Percentiles rank a stretch among this genome's conserved stretches.
Evolutionary conservation across 2,888 invertebrate genomes (phyloP).

Genomic region (Spodoptera picta): DNA sequence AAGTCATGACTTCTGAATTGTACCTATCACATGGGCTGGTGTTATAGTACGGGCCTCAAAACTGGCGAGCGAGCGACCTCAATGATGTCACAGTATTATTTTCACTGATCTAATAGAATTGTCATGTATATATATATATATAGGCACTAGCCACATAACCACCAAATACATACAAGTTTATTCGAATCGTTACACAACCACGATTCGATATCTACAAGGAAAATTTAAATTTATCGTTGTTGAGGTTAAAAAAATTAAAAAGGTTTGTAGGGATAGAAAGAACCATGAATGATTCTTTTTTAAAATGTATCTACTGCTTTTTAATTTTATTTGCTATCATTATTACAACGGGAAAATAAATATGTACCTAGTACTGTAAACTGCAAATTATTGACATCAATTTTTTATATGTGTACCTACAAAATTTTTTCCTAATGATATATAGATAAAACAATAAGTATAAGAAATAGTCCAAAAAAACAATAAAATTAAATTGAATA

Average conservation of each 20-base stretch:
- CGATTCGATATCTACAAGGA: neutral
- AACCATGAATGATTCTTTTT: too few species aligned
- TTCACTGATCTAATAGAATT: constrained; percentile 6
- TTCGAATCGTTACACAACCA: neutral
- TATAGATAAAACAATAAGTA: too few species aligned
- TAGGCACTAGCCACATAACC: too few species aligned
- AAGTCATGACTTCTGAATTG: neutral
- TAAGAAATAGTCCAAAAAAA: neutral
- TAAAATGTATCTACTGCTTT: too few species aligned
- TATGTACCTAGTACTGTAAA: too few species aligned
- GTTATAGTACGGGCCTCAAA: constrained; percentile 26
- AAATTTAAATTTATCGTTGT: neutral
- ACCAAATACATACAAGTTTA: constrained; percentile 9
- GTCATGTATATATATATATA: neutral
- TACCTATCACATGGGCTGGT: neutral
- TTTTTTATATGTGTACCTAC: too few species aligned
- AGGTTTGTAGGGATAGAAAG: too few species aligned
- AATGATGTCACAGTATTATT: constrained; percentile 22
- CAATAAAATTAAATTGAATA: constrained; percentile 2
- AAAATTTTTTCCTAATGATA: too few species aligned
- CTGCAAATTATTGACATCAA: too few species aligned
- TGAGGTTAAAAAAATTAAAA: too few species aligned
- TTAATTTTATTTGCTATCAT: too few species aligned
- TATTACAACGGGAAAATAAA: too few species aligned
- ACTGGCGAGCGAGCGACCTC: constrained; percentile 22